These are phyloP conservation scores for Nesidiocoris tenuis DNA, from an alignment of 2,888 invertebrate genomes.

Conservation along the genomic window DNA sequence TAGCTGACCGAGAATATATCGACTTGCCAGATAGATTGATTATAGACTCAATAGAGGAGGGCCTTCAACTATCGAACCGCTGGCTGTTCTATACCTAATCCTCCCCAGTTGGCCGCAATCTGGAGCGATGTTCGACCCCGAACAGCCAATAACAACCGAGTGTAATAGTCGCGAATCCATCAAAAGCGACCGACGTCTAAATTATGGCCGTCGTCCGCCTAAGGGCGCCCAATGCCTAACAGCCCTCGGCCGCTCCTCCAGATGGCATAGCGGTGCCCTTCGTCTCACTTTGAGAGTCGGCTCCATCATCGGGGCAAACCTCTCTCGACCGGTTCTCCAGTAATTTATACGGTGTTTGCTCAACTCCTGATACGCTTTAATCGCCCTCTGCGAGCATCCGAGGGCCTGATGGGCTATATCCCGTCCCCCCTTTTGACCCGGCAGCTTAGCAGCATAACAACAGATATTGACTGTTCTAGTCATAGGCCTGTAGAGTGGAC, in stretches of 20 bases:
- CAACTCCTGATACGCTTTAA: background rate
- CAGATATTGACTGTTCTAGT: background rate
- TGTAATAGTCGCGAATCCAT: background rate
- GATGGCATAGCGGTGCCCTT: background rate
- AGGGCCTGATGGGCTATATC: too few relatives aligned
- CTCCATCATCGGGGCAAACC: background rate
- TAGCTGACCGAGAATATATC: background rate
- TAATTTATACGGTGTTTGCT: background rate
- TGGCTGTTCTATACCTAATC: background rate
- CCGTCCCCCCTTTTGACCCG: background rate
- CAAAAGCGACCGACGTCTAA: background rate
- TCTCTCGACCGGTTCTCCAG: background rate
- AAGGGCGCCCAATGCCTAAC: background rate
- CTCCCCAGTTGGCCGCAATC: background rate
- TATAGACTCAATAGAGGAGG: background rate
- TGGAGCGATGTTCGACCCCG: background rate
- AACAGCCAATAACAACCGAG: background rate
- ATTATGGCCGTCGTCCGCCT: background rate
- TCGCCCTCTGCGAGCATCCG: background rate
- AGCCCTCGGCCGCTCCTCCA: background rate
- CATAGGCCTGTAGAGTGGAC: too few relatives aligned
- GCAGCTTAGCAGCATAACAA: background rate
- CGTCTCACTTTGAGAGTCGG: background rate
- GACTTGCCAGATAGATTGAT: background rate
- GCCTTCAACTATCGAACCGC: background rate